A percentile compares a stretch with the other conserved stretches of the same genome.
Evolutionary conservation across 2,797 vertebrate genomes (phyloP).

Genomic region (Trachurus trachurus): DNA sequence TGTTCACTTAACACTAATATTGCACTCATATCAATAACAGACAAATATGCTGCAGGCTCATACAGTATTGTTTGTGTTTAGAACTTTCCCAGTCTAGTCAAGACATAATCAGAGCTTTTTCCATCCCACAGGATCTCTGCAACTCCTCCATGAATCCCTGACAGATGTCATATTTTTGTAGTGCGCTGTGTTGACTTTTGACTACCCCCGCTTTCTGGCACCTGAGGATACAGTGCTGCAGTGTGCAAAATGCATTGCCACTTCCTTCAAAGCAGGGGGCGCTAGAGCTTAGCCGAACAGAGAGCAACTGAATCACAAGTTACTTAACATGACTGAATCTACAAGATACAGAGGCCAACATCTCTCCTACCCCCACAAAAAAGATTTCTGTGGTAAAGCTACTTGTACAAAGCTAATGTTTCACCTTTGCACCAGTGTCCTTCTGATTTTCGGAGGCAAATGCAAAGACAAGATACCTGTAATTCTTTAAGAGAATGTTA

Average conservation of each 20-base stretch:
- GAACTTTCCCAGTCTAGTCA: not conserved
- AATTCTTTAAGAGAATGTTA: not conserved
- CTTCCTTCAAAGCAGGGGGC: slow-evolving; percentile 46
- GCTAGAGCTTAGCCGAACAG: slow-evolving; percentile 26
- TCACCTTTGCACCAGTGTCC: not conserved
- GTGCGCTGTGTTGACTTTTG: slow-evolving; percentile 20
- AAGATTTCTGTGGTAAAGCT: not conserved
- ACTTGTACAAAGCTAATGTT: not conserved
- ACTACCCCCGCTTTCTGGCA: not conserved
- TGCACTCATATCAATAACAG: not conserved
- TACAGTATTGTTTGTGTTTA: not conserved
- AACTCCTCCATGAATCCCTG: slow-evolving; percentile 5
- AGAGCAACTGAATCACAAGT: slow-evolving; percentile 1
- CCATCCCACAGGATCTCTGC: slow-evolving; percentile 6
- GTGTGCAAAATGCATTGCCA: slow-evolving; percentile 39
- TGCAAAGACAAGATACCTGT: not conserved
- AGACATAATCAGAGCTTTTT: slow-evolving; percentile 18
- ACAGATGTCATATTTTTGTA: slow-evolving; percentile 16
- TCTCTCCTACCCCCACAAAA: not conserved
- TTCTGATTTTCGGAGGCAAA: not conserved
- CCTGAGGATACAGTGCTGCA: slow-evolving; percentile 36
- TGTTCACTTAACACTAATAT: not conserved
- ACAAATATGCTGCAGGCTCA: not conserved
- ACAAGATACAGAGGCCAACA: not conserved
- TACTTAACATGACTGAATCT: not conserved